Percentiles rank a stretch among this genome's conserved stretches.
Evolutionary conservation across 1,140 invertebrate species (phyloP).

Genomic region (Anastrepha ludens): DNA sequence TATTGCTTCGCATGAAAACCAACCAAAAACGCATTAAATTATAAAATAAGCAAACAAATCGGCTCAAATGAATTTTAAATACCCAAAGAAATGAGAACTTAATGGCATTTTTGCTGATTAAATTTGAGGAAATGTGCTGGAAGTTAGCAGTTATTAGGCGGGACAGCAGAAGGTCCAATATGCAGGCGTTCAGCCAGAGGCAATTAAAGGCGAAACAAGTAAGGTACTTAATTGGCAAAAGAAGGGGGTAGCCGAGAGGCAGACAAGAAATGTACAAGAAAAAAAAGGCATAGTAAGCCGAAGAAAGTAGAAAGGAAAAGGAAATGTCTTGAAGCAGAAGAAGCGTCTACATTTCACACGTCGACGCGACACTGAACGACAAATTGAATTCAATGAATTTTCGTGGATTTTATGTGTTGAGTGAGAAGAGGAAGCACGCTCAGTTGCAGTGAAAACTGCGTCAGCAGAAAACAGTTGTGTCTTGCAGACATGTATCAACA

Average conservation of each 20-base stretch:
- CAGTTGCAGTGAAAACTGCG: neutral
- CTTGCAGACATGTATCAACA: neutral
- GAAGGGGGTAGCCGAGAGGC: neutral
- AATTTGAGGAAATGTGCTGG: constrained; percentile 24
- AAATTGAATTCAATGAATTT: constrained; percentile 52
- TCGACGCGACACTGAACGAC: constrained; percentile 25
- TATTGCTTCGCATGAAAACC: constrained; percentile 3
- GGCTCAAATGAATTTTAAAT: constrained; percentile 32
- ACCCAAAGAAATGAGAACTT: neutral
- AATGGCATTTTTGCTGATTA: neutral
- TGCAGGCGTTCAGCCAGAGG: neutral
- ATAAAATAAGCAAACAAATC: constrained; percentile 16
- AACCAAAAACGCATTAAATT: neutral
- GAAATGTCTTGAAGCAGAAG: constrained; percentile 1
- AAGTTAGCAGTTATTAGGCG: constrained; percentile 45
- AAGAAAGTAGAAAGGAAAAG: neutral
- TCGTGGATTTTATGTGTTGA: constrained; percentile 37
- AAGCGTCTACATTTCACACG: constrained; percentile 40
- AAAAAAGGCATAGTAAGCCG: neutral
- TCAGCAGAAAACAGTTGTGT: neutral
- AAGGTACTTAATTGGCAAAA: neutral
- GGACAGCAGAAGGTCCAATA: neutral
- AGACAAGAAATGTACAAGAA: neutral
- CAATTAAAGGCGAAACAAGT: neutral
- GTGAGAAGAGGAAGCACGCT: neutral